Base-by-base conservation (phyloP, 1,140 invertebrate genomes). In the Drosophila ogumai region DNA sequence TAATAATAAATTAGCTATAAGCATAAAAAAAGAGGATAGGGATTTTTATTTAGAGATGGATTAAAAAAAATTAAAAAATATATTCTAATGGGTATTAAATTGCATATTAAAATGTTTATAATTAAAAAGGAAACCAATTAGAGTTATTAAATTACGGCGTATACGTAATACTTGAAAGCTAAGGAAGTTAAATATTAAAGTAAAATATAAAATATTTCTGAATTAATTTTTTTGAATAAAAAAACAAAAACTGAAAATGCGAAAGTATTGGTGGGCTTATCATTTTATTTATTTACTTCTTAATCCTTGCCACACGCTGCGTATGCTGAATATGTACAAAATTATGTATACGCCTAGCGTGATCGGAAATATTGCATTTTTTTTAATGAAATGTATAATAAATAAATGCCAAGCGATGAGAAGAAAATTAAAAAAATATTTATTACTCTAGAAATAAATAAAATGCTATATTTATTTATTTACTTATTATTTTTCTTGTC, bases 321-420 rank as follows among this genome's bases (percentile, higher is more conserved):
- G 47, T 50, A 50, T 50, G 6, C 47, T 32, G 12, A 12, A 50
- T 32, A 50, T 17, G 3, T 6, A 17, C 4, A 17, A 50, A 0
- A 32, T 50, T 31, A 49, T 17, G 47, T 31, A 49, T 49, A 49
- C 47, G 47, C 7, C 46, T n/a, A 25, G 46, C 3, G 22, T n/a
- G 46, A 15, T 6, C 4, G 3, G 13, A 0, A 7, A 47, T 28
- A 25, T 25, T 25, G 10, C 1, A 12, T 12, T 22, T 13, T 15
- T 1, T 3, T 12, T 7, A 13, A 25, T 25, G 13, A 9, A 4
- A 3, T 13, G 12, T 3, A 6, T 1, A 13, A 15, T 12, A 46
- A 46, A 28, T 28, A 49, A 28, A 2, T n/a, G 8, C 0, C 25
- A 10, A 10, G 1, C 22, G 22, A 22, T 22, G 22, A 22, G 22